A percentile compares a stretch with the other conserved stretches of the same genome.
These are phyloP conservation scores for Nysson spinosus DNA, from an alignment of 2,888 invertebrate genomes.

Conservation along the genomic window DNA sequence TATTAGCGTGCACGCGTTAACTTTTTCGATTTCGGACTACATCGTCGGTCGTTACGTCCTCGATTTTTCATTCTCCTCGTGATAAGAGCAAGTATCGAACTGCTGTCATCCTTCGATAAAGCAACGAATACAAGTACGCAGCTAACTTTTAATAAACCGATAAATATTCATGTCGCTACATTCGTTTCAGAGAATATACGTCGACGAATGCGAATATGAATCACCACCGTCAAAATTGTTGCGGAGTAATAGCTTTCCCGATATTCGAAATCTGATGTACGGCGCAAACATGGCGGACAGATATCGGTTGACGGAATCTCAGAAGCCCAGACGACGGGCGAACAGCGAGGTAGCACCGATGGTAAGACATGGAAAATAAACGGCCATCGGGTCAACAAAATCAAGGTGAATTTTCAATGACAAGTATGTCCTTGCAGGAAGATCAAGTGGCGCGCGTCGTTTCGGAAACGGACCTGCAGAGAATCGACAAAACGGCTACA, in stretches of 20 bases:
- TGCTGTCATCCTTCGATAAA: too few relatives aligned
- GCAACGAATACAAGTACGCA: too few relatives aligned
- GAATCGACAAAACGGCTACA: constrained; percentile 88
- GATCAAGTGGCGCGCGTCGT: constrained; percentile 81
- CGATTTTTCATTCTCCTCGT: too few relatives aligned
- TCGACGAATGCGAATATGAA: constrained; percentile 75
- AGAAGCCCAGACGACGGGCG: constrained; percentile 72
- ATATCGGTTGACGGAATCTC: constrained; percentile 24
- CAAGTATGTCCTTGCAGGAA: constrained; percentile 55
- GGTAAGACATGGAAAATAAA: constrained; percentile 50
- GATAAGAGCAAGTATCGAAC: too few relatives aligned
- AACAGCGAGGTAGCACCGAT: constrained; percentile 74
- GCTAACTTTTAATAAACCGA: too few relatives aligned
- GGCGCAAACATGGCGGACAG: constrained; percentile 57
- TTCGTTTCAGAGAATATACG: constrained; percentile 85
- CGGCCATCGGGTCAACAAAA: background rate
- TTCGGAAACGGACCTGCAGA: constrained; percentile 88
- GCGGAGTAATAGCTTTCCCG: constrained; percentile 85
- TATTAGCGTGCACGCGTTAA: too few relatives aligned
- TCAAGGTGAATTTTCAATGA: background rate
- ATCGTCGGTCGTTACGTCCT: too few relatives aligned
- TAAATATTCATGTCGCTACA: background rate
- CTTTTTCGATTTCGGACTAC: too few relatives aligned
- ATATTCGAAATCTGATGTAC: constrained; percentile 80
- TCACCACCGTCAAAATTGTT: constrained; percentile 70